Evolutionary conservation across 2,113 vertebrate genomes (phyloP).

Genomic region (Siniperca chuatsi): DNA sequence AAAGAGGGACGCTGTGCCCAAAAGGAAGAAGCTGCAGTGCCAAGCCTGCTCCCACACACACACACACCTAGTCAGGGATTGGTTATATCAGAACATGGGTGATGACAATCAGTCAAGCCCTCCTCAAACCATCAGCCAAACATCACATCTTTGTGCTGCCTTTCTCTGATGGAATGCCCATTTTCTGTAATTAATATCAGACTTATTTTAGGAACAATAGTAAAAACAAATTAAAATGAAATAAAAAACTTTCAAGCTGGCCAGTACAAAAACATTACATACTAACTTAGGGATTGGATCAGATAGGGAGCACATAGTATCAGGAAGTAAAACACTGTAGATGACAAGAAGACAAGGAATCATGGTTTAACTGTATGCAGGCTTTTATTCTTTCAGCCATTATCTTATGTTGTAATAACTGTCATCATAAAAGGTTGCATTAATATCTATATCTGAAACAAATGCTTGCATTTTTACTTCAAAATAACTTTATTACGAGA

Average conservation of each 20-base stretch:
- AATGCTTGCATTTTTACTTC: not conserved
- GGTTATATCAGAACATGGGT: constrained; percentile 1
- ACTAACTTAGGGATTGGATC: not conserved
- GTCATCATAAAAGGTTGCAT: not conserved
- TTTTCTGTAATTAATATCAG: not conserved
- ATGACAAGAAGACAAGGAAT: not conserved
- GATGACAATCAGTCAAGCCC: constrained; percentile 21
- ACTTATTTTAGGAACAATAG: not conserved
- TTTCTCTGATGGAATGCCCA: not conserved
- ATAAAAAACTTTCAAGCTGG: not conserved
- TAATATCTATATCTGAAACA: not conserved
- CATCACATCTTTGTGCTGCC: constrained; percentile 8
- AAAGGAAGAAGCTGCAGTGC: constrained; percentile 46
- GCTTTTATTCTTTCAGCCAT: not conserved
- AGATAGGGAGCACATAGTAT: not conserved
- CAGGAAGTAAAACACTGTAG: not conserved
- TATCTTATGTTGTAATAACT: not conserved
- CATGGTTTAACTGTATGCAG: not conserved
- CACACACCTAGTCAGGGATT: not conserved
- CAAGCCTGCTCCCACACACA: constrained; percentile 14
- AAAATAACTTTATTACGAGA: not conserved
- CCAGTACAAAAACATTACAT: not conserved
- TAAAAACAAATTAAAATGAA: not conserved
- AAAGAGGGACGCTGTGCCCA: constrained; percentile 44
- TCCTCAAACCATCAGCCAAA: not conserved